Conservation (phyloP, 2,888 invertebrate species). For the Calliopum simillimum region DNA sequence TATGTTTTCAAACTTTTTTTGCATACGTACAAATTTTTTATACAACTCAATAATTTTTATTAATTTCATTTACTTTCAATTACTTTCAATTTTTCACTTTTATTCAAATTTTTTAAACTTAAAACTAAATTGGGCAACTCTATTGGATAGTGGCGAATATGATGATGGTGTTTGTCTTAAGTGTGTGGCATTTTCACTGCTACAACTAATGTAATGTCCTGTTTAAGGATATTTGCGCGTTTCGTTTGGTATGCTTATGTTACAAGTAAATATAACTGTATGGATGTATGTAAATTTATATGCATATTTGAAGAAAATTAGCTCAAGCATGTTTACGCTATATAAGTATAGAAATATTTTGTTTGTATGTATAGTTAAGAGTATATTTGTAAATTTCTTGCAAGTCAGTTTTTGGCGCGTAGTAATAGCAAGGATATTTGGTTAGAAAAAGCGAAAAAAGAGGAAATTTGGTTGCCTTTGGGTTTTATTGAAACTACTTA, state of each 20-base stretch:
- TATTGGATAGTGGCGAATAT: too few species aligned
- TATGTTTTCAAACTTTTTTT: too few species aligned
- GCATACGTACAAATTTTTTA: too few species aligned
- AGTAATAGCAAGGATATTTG: conserved; percentile 18
- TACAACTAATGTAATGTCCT: conserved; percentile 26
- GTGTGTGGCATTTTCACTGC: too few species aligned
- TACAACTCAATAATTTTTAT: too few species aligned
- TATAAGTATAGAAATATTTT: neutral
- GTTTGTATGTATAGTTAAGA: conserved; percentile 19
- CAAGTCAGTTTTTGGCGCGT: conserved; percentile 10
- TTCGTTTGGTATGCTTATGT: neutral
- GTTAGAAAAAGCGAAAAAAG: too few species aligned
- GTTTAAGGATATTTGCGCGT: conserved; percentile 26
- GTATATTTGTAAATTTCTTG: conserved; percentile 22
- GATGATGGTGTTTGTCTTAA: too few species aligned
- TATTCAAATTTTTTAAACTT: too few species aligned
- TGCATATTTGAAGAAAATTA: conserved; percentile 13
- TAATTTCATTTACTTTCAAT: too few species aligned
- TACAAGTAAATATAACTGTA: neutral
- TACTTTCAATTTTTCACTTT: too few species aligned
- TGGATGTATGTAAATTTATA: neutral
- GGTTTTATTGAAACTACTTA: conserved; percentile 28
- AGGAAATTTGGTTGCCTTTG: conserved; percentile 4
- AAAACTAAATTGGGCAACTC: too few species aligned
- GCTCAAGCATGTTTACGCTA: neutral